These are phyloP conservation scores for Enteromius trimaculatus DNA, from an alignment of 2,797 vertebrate genomes.

Conservation along the genomic window DNA sequence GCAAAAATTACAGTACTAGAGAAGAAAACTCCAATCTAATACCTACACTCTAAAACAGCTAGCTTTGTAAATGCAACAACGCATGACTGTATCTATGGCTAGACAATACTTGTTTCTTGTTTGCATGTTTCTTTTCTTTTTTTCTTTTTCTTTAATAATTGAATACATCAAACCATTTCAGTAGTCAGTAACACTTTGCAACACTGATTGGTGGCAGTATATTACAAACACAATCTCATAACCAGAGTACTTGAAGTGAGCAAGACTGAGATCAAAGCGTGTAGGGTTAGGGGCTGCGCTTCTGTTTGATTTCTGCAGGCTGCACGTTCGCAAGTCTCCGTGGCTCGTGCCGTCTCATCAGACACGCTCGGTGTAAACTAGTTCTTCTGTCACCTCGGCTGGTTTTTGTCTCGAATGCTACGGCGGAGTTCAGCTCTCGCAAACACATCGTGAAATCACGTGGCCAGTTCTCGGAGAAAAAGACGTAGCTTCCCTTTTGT, in stretches of 20 bases:
- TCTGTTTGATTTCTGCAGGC: conserved; percentile 56
- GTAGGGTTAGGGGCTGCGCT: conserved; percentile 60
- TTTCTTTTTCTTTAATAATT: conserved; percentile 74
- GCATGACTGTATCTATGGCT: conserved; percentile 83
- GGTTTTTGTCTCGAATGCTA: conserved; percentile 67
- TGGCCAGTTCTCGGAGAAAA: conserved; percentile 38
- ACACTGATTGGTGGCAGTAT: conserved; percentile 84
- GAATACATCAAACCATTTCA: conserved; percentile 85
- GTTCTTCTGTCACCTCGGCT: conserved; percentile 66
- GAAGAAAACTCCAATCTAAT: conserved; percentile 79
- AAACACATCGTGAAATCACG: conserved; percentile 27
- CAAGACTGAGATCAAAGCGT: conserved; percentile 69
- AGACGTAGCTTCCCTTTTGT: conserved; percentile 48
- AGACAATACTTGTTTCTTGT: conserved; percentile 80
- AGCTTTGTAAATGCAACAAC: conserved; percentile 82
- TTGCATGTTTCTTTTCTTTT: conserved; percentile 71
- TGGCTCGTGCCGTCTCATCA: conserved; percentile 60
- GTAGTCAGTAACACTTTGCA: conserved; percentile 86
- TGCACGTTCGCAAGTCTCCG: conserved; percentile 57
- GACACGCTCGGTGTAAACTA: conserved; percentile 67
- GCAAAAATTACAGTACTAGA: conserved; percentile 85
- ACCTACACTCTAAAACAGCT: conserved; percentile 79
- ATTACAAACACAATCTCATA: conserved; percentile 80
- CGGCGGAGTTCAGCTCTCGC: conserved; percentile 50
- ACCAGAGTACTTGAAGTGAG: conserved; percentile 74